phyloP scores from a whole-genome alignment of 2,797 vertebrate species.

The Epinephelus malabaricus region DNA sequence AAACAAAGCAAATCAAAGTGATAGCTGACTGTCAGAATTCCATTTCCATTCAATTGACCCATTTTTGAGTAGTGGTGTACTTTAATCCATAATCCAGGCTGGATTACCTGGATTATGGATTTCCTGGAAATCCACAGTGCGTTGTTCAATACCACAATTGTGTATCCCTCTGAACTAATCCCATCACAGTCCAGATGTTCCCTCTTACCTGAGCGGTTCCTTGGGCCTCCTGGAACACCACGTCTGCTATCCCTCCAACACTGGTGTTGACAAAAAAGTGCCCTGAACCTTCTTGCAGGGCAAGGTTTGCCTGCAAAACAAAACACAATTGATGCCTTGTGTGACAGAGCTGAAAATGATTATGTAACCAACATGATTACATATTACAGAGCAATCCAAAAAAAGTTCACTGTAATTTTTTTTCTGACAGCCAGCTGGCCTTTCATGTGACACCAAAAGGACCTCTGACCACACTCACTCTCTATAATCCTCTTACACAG shows the following conservation, averaged over 20 bases:
- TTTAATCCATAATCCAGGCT: not conserved
- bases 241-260: constrained; percentile 81
- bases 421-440: constrained; percentile 27
- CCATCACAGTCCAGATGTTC: constrained; percentile 2
- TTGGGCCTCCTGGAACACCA: constrained; percentile 87
- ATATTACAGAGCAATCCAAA: not conserved
- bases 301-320: constrained; percentile 87
- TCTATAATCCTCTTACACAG: constrained; percentile 60
- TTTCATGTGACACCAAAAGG: constrained; percentile 31
- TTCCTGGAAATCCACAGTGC: not conserved
- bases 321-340: constrained; percentile 11
- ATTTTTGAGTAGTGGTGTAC: not conserved
- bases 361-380: not conserved
- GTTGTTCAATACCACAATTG: not conserved
- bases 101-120: not conserved
- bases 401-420: not conserved
- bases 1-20: constrained; percentile 22
- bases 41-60: not conserved
- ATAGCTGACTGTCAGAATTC: not conserved
- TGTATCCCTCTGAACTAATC: not conserved
- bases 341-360: not conserved
- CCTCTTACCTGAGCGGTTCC: constrained; percentile 88
- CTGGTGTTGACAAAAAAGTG: constrained; percentile 95
- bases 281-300: constrained; percentile 92
- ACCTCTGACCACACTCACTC: constrained; percentile 35